Evolutionary conservation across 2,797 vertebrate genomes (phyloP).

Genomic region (Poliocrania exsul): DNA sequence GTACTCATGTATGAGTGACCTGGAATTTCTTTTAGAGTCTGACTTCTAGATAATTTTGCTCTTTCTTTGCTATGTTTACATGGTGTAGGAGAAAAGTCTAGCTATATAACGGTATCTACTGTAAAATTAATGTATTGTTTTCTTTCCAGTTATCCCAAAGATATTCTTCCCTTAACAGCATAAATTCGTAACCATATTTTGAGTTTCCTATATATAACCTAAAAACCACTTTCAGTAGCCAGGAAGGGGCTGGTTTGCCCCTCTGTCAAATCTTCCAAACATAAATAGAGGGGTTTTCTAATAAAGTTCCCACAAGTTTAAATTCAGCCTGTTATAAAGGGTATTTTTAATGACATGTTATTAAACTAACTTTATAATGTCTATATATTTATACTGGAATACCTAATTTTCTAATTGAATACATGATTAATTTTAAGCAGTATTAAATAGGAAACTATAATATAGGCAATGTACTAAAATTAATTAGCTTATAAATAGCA

Average conservation of each 20-base stretch:
- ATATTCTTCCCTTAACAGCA: not conserved
- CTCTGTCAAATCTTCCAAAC: not conserved
- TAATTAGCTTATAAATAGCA: not conserved
- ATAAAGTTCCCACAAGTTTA: not conserved
- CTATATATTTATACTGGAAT: not conserved
- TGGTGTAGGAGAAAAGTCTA: not conserved
- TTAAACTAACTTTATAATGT: not conserved
- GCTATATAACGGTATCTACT: not conserved
- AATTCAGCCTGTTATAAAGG: not conserved
- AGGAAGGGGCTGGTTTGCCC: not conserved
- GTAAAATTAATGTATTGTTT: not conserved
- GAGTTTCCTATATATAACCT: not conserved
- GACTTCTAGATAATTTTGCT: not conserved
- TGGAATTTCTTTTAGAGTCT: not conserved
- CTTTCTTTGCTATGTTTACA: not conserved
- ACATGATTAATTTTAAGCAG: not conserved
- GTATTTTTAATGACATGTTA: not conserved
- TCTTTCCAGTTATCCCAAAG: not conserved
- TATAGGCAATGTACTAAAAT: not conserved
- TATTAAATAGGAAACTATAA: not conserved
- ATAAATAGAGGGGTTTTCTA: fast-evolving
- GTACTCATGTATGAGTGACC: not conserved
- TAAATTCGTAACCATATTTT: not conserved
- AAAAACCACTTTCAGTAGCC: not conserved
- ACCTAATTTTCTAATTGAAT: not conserved